phyloP scores from a whole-genome alignment of 2,888 invertebrate species.

The Tuta absoluta region DNA sequence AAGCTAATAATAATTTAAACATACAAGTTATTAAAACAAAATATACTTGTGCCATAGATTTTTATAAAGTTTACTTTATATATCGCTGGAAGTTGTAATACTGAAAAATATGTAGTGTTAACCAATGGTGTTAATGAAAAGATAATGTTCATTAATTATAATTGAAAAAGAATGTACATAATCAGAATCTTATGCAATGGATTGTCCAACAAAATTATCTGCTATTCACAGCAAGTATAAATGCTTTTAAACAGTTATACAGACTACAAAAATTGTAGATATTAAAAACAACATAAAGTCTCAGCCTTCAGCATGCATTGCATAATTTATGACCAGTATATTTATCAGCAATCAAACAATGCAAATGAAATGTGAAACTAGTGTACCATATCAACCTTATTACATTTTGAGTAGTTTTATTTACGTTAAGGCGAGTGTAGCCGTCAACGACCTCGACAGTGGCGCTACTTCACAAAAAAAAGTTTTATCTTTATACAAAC shows the following conservation, averaged over 20 bases:
- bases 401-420: too few species aligned
- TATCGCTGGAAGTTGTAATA: background rate
- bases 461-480: too few species aligned
- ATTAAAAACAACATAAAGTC: background rate
- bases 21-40: background rate
- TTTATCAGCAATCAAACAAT: conserved; percentile 4
- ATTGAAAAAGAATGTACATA: background rate
- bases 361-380: background rate
- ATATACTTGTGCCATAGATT: background rate
- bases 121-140: too few species aligned
- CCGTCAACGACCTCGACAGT: too few species aligned
- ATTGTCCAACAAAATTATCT: background rate
- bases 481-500: too few species aligned
- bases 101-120: background rate
- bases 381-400: background rate
- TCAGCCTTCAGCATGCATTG: background rate
- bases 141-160: background rate
- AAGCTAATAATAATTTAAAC: background rate
- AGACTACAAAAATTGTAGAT: background rate
- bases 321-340: background rate
- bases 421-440: too few species aligned
- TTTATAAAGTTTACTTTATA: background rate
- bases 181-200: background rate
- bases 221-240: background rate
- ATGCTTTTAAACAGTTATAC: background rate